Evolutionary conservation across 2,888 invertebrate genomes (phyloP), one percentile per base, ranked within the genome.

Genomic region (Diarsia rubi): DNA sequence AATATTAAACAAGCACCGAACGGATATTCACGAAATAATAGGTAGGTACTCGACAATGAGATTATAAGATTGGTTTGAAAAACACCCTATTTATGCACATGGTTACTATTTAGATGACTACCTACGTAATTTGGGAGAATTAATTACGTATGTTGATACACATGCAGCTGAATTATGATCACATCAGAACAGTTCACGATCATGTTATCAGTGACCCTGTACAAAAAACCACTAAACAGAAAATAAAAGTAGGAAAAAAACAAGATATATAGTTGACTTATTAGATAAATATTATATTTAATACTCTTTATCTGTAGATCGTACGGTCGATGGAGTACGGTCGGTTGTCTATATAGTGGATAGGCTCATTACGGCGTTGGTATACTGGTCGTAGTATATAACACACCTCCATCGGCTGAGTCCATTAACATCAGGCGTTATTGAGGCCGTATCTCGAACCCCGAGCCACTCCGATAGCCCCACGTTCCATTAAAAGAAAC

Each of bases 401-500:
- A 85, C 86, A 90, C 90, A 91, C 90, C 89, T 91, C 89, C 89
- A 88, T 89, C 90, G 89, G 82, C 85, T 88, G 76, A 88, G 90
- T 91, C 95, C 96, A 96, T 96, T 96, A 96, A 94, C 92, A 93
- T 92, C 91, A 91, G 90, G 92, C 92, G 91, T 95, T 95, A 96
- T 95, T 92, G 92, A 89, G 91, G 93, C 91, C 91, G 89, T 94
- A 94, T 94, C 94, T 93, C 91, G 91, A 90, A 86, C 94, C 92
- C 92, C 91, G 88, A 90, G 90, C 91, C 91, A 91, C 91, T 91
- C 90, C 89, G 93, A 95, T 94, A 93, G 93, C 95, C 93, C 92
- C 91, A 90, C 90, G 93, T 95, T 95, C 95, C 95, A 96, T 96
- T 96, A 96, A 95, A 95, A 95, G 95, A 93, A 94, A 92, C 92